These are phyloP conservation scores for Helicoverpa armigera DNA, from an alignment of 1,140 invertebrate species.

Conservation along the genomic window DNA sequence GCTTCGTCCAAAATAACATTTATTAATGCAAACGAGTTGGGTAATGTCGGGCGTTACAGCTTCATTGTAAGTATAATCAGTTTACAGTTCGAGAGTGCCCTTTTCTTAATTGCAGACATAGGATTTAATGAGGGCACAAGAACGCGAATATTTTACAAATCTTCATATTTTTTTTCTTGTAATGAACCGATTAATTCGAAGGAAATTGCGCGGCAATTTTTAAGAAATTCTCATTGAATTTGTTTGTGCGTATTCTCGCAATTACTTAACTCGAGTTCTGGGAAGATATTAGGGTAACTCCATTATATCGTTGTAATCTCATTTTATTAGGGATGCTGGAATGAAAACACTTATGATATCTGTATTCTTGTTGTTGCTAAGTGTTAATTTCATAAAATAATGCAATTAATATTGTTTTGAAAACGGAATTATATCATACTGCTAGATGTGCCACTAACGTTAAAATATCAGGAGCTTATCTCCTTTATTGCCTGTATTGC, in stretches of 20 bases:
- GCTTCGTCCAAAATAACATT: constrained; percentile 65
- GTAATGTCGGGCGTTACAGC: constrained; percentile 71
- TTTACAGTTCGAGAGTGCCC: constrained; percentile 66
- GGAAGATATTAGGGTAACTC: background rate
- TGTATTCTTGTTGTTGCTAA: background rate
- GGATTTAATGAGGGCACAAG: constrained; percentile 74
- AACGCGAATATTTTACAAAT: constrained; percentile 69
- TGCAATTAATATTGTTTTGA: too few species aligned
- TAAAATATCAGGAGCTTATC: too few species aligned
- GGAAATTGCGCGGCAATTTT: constrained; percentile 1
- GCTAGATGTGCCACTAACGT: too few species aligned
- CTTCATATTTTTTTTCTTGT: constrained; percentile 49
- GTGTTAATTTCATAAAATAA: too few species aligned
- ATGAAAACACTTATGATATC: background rate
- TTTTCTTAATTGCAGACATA: constrained; percentile 76
- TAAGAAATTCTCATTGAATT: constrained; percentile 15
- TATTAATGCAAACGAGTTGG: constrained; percentile 74
- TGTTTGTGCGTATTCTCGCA: background rate
- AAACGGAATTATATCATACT: too few species aligned
- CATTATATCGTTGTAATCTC: background rate
- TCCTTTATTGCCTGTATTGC: too few species aligned
- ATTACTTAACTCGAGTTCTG: background rate
- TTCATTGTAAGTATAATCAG: constrained; percentile 78
- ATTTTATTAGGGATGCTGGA: background rate
- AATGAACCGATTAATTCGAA: constrained; percentile 13